Evolutionary conservation across 2,888 invertebrate species (phyloP).

Genomic region (Ormyrus pomaceus): DNA sequence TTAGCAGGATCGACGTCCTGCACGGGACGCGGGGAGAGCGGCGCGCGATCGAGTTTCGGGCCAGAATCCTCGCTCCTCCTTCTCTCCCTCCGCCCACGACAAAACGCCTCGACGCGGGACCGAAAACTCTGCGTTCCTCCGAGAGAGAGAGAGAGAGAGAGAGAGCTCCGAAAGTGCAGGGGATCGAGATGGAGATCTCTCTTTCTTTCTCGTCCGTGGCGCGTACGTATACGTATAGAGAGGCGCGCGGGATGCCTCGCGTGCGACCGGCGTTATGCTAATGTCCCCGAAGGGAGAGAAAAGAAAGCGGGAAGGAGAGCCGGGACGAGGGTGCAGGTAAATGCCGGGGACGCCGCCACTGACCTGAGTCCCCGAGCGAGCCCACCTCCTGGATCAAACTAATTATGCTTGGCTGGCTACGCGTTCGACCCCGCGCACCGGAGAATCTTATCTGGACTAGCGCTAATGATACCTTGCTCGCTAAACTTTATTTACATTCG

Average conservation of each 20-base stretch:
- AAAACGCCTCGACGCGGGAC: background rate
- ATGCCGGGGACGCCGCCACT: constrained; percentile 32
- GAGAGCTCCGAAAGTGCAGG: constrained; percentile 16
- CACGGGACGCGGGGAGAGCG: background rate
- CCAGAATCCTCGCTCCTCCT: constrained; percentile 14
- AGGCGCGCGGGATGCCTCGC: constrained; percentile 58
- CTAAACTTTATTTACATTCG: too few relatives aligned
- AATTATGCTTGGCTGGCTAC: constrained; percentile 16
- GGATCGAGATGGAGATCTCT: constrained; percentile 45
- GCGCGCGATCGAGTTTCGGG: constrained; percentile 51
- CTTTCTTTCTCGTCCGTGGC: background rate
- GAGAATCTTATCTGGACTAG: background rate
- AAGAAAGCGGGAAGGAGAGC: constrained; percentile 40
- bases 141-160: too few relatives aligned
- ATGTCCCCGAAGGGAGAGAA: constrained; percentile 56
- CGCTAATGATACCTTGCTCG: background rate
- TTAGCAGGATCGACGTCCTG: constrained; percentile 28
- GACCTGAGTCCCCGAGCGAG: background rate
- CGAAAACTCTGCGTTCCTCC: background rate
- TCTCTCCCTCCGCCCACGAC: constrained; percentile 42
- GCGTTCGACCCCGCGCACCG: background rate
- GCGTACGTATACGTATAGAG: background rate
- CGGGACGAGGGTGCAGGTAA: constrained; percentile 5
- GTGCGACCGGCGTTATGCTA: constrained; percentile 68
- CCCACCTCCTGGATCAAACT: constrained; percentile 5